Base-by-base conservation (phyloP, 2,888 invertebrate genomes). In the Camponotus fellah region DNA sequence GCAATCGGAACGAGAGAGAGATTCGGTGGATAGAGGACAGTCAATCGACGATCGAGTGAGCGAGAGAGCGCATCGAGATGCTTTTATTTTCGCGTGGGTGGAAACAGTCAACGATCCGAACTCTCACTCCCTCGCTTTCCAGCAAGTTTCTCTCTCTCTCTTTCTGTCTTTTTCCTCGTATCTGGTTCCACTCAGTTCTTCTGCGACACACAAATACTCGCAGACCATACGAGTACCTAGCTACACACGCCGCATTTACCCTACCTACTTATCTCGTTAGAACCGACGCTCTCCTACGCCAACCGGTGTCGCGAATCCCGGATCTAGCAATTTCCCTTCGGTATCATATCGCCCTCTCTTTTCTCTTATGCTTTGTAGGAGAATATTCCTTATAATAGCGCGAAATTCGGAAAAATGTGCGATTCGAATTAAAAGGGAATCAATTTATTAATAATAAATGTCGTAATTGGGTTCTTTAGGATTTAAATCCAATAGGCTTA, bases 21-120 rank as follows among this genome's bases (percentile, higher is more conserved):
- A 81, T 37, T 76, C n/a, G 69, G 6, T 26, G 37, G 77, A 75
- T 43, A n/a, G 53, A 71, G 32, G 43, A 58, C 71, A 82, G 53
- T 53, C 53, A n/a, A 53, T 53, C 53, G 53, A 53, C 53, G 8
- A 40, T 17, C 53, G 56, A 75, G 46, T 17, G 53, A 65, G 17
- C 21, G 64, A 85, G 69, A 79, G 77, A 81, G 65, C 46, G 58
- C 66, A 79, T 83, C 76, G 85, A 85, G 77, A 83, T 40, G 85
- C 83, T 87, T 83, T 87, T 87, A 89, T 87, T 91, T 89, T 82
- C 88, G 89, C 89, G 93, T 93, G 88, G 92, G 92, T 85, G 87
- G 84, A 71, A 84, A 91, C 87, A 92, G 91, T 90, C 91, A 92
- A 90, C 90, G 92, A 92, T 91, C 91, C 92, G 92, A 91, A 93